phyloP scores from a whole-genome alignment of 2,888 invertebrate species.

The Blastobasis lacticolella region DNA sequence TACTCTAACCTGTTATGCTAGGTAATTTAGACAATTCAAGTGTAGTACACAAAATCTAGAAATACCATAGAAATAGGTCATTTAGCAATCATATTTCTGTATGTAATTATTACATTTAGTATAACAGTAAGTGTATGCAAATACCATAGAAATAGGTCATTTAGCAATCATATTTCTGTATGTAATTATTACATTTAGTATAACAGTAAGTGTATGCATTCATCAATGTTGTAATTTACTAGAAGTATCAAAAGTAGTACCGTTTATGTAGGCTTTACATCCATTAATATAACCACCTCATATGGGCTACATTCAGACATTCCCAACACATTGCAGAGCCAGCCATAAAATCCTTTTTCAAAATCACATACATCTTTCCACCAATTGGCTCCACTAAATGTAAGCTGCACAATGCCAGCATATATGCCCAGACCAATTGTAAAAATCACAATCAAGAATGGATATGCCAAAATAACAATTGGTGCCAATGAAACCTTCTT shows the following conservation, averaged over 20 bases:
- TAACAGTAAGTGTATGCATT: too few species aligned
- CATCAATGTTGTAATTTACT: too few species aligned
- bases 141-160: too few species aligned
- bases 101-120: too few species aligned
- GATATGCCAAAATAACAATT: conserved; percentile 79
- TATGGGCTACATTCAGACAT: conserved; percentile 84
- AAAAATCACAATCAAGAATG: conserved; percentile 78
- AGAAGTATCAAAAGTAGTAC: background rate
- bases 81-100: too few species aligned
- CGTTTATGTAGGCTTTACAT: conserved; percentile 55
- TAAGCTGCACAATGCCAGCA: conserved; percentile 79
- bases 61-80: too few species aligned
- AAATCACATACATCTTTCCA: conserved; percentile 81
- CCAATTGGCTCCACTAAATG: conserved; percentile 80
- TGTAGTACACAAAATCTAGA: too few species aligned
- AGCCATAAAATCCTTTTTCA: conserved; percentile 86
- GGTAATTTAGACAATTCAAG: too few species aligned
- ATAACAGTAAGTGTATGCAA: too few species aligned
- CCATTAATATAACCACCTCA: conserved; percentile 79
- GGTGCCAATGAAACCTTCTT: conserved; percentile 79
- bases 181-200: too few species aligned
- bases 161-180: too few species aligned
- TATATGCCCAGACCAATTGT: conserved; percentile 79
- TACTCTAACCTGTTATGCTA: too few species aligned
- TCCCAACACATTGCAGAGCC: conserved; percentile 79